These are phyloP conservation scores for Clarias magur DNA, from an alignment of 2,113 vertebrate species.

Conservation along the genomic window DNA sequence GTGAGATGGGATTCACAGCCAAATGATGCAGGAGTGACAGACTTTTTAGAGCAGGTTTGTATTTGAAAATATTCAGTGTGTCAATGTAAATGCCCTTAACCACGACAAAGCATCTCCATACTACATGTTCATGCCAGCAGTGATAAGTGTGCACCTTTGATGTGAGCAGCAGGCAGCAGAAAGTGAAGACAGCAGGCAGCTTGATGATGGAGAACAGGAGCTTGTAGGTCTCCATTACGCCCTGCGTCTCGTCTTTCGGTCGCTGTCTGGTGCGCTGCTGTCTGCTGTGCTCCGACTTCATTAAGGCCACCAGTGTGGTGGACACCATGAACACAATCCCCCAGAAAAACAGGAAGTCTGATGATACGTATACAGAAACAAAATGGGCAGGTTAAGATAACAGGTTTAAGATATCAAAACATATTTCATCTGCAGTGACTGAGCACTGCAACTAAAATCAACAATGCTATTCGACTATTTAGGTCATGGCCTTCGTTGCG, in stretches of 20 bases:
- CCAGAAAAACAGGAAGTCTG: conserved; percentile 98
- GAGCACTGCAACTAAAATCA: not conserved
- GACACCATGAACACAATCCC: conserved; percentile 90
- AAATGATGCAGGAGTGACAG: not conserved
- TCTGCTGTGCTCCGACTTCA: conserved; percentile 85
- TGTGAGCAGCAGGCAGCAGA: conserved; percentile 89
- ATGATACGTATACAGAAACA: conserved; percentile 24
- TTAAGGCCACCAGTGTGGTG: conserved; percentile 89
- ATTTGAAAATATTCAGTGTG: no score
- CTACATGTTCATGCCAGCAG: not conserved
- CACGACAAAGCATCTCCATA: not conserved
- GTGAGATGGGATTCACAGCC: not conserved
- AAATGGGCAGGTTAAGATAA: not conserved
- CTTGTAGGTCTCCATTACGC: conserved; percentile 91
- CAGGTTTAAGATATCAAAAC: not conserved
- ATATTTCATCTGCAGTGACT: not conserved
- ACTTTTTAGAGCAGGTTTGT: not conserved
- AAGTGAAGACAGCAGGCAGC: conserved; percentile 92
- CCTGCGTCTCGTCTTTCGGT: conserved; percentile 83
- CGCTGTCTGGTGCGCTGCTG: conserved; percentile 55
- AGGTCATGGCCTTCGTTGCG: not conserved
- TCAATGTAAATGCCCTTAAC: no score
- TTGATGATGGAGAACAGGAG: conserved; percentile 88
- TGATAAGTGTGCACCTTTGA: conserved; percentile 78
- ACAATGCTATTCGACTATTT: no score